Evolutionary conservation across 1,140 invertebrate species (phyloP), one percentile per base, ranked within the genome.

Genomic region (Drosophila persimilis): DNA sequence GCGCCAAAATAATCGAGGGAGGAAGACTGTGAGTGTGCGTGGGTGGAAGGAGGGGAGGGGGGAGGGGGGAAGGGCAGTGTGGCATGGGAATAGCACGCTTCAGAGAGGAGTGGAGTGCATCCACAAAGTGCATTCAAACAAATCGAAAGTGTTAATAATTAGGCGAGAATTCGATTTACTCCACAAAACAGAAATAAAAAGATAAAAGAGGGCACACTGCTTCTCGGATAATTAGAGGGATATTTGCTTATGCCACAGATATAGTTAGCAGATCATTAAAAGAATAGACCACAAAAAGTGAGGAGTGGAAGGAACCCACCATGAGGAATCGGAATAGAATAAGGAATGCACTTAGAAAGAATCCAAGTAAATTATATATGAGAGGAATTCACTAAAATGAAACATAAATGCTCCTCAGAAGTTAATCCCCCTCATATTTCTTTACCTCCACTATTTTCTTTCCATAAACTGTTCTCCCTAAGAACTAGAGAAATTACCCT

Each of bases 1-100:
- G 80, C 80, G 79, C 75, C 79, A 79, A 64, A 84, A 60, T 67
- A 63, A 71, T 66, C 79, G 67, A 53, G 62, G 75, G 11, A 39
- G 35, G 35, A 5, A 39, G 35, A 39, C 56, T 63, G 70, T 60
- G 59, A 8, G 26, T 24, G 41, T 17, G 70, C 46, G 60, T 63
- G 69, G 55, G 59, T 8, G 26, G 35, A 55, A 46, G 58, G 39
- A 11, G 44, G 6, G 31, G 29, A 43, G 24, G 46, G 60, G 24
- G 35, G 41, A 48, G 61, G 15, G 15, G 15, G 15, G 15, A 0
- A 15, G 15, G 31, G 35, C 11, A 39, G 29, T 39, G 0, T 3
- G 11, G 1, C 13, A 13, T 35, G 24, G 24, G 4, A 20, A 20
- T 20, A 2, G 20, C 2, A 20, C 1, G 20, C 20, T 63, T 47